Conservation (phyloP, 53 echinoderm and acorn worm genomes). For the Pentamera pediparva region DNA sequence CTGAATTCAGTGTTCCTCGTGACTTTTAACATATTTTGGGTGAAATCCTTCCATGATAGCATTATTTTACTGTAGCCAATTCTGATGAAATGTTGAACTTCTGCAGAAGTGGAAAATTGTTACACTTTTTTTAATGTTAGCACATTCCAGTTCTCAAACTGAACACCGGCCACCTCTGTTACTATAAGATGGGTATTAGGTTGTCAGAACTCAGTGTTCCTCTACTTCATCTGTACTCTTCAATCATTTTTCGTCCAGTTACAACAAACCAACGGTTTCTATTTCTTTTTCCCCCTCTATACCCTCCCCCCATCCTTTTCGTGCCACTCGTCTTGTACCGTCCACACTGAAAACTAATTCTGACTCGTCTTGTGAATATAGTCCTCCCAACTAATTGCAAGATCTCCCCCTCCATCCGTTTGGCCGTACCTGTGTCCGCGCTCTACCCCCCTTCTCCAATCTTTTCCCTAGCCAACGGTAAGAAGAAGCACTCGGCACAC, state of each 20-base stretch:
- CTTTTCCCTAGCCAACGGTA: constrained; percentile 12
- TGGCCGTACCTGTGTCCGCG: constrained; percentile 30
- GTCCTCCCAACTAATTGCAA: constrained; percentile 26
- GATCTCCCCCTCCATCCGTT: constrained; percentile 26
- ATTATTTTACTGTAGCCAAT: too few species aligned
- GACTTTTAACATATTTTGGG: too few species aligned
- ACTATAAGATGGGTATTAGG: background rate
- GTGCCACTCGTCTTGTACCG: background rate
- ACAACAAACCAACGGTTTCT: too few species aligned
- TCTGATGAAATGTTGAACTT: too few species aligned
- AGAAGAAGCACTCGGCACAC: constrained; percentile 4
- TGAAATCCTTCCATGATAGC: too few species aligned
- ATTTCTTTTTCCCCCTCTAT: background rate
- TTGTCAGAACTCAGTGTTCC: background rate
- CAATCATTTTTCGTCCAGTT: too few species aligned
- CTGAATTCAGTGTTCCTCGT: background rate
- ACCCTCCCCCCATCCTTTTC: background rate
- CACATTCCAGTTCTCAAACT: too few species aligned
- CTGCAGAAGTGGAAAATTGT: too few species aligned
- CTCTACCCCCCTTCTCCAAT: constrained; percentile 39
- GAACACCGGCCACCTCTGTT: too few species aligned
- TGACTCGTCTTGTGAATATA: background rate
- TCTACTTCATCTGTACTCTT: background rate
- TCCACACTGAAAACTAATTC: background rate
- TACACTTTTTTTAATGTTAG: too few species aligned